Evolutionary conservation across 1,140 invertebrate species (phyloP), one percentile per base, ranked within the genome.

Genomic region (Drosophila jambulina): DNA sequence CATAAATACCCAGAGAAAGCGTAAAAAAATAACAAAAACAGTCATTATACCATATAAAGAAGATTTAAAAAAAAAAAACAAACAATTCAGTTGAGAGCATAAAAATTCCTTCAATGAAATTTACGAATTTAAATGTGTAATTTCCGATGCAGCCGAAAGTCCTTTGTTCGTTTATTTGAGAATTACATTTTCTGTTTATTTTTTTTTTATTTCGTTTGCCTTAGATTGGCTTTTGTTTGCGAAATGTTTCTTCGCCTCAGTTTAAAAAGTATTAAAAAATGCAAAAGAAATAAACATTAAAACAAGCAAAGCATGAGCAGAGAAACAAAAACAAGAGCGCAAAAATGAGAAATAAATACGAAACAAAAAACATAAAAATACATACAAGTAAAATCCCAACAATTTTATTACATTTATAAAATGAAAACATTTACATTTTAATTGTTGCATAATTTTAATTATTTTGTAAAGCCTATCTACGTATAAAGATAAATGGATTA

Each of bases 341-440:
- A 51, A 43, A 60, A 75, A 78, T 59, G 68, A 80, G 45, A 86
- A 78, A 64, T 21, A 75, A 13, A 51, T n/a, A 49, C 15, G 25
- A 51, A 51, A 12, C 10, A 49, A 49, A 49, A 60, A 82, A 82
- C 49, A 45, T 48, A 21, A 58, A 60, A 78, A 38, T 49, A 76
- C 38, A 62, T 60, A 54, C 43, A 75, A 75, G 40, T 65, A 38
- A 88, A 75, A 88, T 88, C 85, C 85, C 84, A 83, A 88, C 84
- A 88, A 90, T 90, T 90, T 90, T 90, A 90, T 90, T 90, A 90
- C 85, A 90, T 90, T 90, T 90, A 90, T 90, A 90, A 90, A 90
- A 90, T 90, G 85, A 90, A 90, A 77, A 90, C 81, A 90, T 79
- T 90, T 90, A 90, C 78, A 90, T 90, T 90, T 90, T 90, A 90